A percentile compares a stretch with the other conserved stretches of the same genome.
Evolutionary conservation across 2,113 vertebrate genomes (phyloP).

Genomic region (Dicaeum eximium): DNA sequence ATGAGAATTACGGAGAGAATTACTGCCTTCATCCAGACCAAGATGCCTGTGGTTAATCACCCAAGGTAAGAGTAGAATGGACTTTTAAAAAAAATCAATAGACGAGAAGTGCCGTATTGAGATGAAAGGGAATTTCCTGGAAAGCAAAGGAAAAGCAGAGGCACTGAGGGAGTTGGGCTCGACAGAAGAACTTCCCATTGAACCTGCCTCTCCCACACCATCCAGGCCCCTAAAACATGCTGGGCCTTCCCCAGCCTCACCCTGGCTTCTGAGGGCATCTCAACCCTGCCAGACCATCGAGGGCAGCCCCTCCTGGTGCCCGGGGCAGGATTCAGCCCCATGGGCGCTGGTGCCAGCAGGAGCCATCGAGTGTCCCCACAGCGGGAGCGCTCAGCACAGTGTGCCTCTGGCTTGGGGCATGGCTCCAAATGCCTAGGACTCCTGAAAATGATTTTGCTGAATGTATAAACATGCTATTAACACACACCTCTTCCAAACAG

Average conservation of each 20-base stretch:
- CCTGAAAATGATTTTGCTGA: neutral
- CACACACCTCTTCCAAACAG: accelerated
- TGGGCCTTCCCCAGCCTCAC: neutral
- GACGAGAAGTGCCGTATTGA: neutral
- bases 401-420: neutral
- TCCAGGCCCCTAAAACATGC: neutral
- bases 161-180: neutral
- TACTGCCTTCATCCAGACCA: neutral
- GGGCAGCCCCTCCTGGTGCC: neutral
- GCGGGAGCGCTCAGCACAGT: accelerated
- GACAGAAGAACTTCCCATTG: neutral
- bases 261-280: neutral
- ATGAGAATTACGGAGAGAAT: neutral
- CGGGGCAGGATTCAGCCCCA: accelerated
- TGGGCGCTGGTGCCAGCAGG: accelerated
- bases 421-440: neutral
- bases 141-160: neutral
- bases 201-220: neutral
- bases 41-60: neutral
- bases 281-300: neutral
- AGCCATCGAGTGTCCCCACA: accelerated
- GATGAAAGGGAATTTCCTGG: neutral
- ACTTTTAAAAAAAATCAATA: neutral
- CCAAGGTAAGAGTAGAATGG: neutral
- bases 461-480: neutral